Conservation (phyloP, 1,140 invertebrate species). For the fruit fly (Drosophila melanogaster) region Release_6_plus_ISO1_MT NC_004354.4:7097001-7097500, state of each 20-base stretch:
- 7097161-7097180: slow-evolving; percentile 12
- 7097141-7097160: slow-evolving; percentile 7
- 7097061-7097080: slow-evolving; percentile 31
- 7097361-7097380: slow-evolving; percentile 51
- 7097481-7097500: slow-evolving; percentile 15
- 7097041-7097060: slow-evolving; percentile 38
- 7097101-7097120: slow-evolving; percentile 30
- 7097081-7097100: slow-evolving; percentile 35
- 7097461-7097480: slow-evolving; percentile 62
- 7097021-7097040: slow-evolving; percentile 3
- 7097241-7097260: slow-evolving; percentile 27
- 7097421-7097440: slow-evolving; percentile 12
- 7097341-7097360: slow-evolving; percentile 48
- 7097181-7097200: slow-evolving; percentile 26
- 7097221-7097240: slow-evolving; percentile 48
- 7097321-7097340: slow-evolving; percentile 57
- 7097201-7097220: slow-evolving; percentile 51
- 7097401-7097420: slow-evolving; percentile 11
- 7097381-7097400: slow-evolving; percentile 11
- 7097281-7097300: slow-evolving; percentile 19
- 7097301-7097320: slow-evolving; percentile 31
- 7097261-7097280: slow-evolving; percentile 24
- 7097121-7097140: background rate
- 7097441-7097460: slow-evolving; percentile 29
- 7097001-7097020: slow-evolving; percentile 7